A percentile compares a stretch with the other conserved stretches of the same genome.
These are phyloP conservation scores for Sebastes trivittatus DNA, from an alignment of 2,797 vertebrate species.

Conservation along the genomic window DNA sequence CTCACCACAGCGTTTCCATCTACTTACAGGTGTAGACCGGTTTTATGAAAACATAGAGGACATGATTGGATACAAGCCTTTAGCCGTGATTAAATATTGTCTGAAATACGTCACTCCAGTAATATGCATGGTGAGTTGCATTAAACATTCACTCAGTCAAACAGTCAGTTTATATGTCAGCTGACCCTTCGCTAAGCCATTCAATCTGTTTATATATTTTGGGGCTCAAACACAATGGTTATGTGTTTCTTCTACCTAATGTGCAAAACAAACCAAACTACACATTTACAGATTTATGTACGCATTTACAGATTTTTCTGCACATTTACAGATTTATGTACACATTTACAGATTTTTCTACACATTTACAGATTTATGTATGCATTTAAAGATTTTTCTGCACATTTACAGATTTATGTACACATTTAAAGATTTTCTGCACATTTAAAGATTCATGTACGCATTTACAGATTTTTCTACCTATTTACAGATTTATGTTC, in stretches of 20 bases:
- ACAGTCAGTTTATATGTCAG: not conserved
- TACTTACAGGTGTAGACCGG: constrained; percentile 75
- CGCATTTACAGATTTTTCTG: too few relatives aligned
- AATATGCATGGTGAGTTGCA: constrained; percentile 79
- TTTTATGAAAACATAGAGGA: constrained; percentile 81
- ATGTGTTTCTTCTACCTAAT: not conserved
- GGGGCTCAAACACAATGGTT: not conserved
- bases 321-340: too few relatives aligned
- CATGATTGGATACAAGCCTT: constrained; percentile 85
- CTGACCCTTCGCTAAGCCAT: not conserved
- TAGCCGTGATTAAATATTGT: constrained; percentile 77
- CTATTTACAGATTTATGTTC: too few relatives aligned
- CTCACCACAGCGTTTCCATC: constrained; percentile 11
- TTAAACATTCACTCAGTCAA: not conserved
- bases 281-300: too few relatives aligned
- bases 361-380: not conserved
- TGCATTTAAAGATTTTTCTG: too few relatives aligned
- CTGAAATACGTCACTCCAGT: constrained; percentile 83
- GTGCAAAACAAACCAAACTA: not conserved
- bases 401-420: too few relatives aligned
- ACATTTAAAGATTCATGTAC: too few relatives aligned
- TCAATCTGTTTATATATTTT: not conserved
- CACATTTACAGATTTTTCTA: too few relatives aligned
- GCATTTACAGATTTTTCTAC: too few relatives aligned
- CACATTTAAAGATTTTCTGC: too few relatives aligned